A percentile compares a stretch with the other conserved stretches of the same genome.
Evolutionary conservation across 2,113 vertebrate genomes (phyloP).

Genomic region (Chaetodon trifascialis): DNA sequence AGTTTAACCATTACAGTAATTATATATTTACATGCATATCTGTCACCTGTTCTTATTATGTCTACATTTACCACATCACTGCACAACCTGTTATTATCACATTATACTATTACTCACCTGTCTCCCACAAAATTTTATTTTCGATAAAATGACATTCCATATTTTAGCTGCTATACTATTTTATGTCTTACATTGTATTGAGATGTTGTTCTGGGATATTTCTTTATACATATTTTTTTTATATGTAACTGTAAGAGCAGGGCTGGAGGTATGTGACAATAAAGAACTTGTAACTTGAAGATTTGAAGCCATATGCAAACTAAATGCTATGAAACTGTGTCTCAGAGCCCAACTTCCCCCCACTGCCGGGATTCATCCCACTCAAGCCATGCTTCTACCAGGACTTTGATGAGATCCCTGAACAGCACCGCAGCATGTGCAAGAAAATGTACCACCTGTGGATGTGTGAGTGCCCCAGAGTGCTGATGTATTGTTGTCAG

Average conservation of each 20-base stretch:
- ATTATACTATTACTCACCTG: neutral
- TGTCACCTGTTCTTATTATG: neutral
- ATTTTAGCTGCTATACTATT: neutral
- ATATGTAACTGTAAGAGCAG: neutral
- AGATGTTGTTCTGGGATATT: neutral
- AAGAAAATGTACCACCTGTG: constrained; percentile 98
- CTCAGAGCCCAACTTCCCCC: constrained; percentile 97
- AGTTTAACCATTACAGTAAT: neutral
- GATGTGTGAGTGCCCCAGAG: constrained; percentile 91
- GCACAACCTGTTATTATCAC: neutral
- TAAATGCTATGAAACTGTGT: constrained; percentile 10
- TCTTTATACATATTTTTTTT: neutral
- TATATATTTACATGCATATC: neutral
- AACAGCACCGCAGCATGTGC: constrained; percentile 93
- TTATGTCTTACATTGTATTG: neutral
- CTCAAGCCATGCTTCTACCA: constrained; percentile 98
- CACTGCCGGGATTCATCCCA: constrained; percentile 94
- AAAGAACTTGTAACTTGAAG: neutral
- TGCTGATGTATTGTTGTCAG: neutral
- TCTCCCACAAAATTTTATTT: neutral
- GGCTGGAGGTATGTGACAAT: neutral
- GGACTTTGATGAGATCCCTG: constrained; percentile 97
- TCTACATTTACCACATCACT: neutral
- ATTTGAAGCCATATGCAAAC: neutral
- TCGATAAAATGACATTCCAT: too few species aligned